Percentiles rank a stretch among this genome's conserved stretches.
Conservation (phyloP, 2,113 vertebrate species). For the Phyllostomus discolor region DNA sequence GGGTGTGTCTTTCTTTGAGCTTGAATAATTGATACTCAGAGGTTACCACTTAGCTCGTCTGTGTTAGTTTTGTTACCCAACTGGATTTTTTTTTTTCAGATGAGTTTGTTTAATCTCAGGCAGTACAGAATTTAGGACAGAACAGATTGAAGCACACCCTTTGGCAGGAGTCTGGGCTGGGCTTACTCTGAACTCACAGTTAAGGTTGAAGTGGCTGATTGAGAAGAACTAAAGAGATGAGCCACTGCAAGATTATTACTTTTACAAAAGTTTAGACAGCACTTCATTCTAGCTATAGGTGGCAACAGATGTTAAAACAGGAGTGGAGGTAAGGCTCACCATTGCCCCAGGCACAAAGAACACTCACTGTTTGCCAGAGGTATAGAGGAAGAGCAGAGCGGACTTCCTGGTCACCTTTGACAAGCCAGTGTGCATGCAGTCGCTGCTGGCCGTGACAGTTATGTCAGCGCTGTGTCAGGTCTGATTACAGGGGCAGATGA, state of each 20-base stretch:
- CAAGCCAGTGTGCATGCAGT: too few species aligned
- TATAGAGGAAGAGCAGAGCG: background rate
- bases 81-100: background rate
- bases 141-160: background rate
- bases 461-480: background rate
- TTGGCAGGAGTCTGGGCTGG: background rate
- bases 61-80: background rate
- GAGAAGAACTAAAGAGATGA: background rate
- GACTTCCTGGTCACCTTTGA: background rate
- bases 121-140: background rate
- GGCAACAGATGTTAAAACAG: background rate
- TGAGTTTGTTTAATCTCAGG: background rate
- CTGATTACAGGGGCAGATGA: background rate
- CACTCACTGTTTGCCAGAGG: background rate
- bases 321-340: background rate
- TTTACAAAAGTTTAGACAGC: background rate
- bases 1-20: background rate
- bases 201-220: background rate
- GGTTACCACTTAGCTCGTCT: background rate
- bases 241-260: background rate
- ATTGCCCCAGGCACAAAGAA: background rate
- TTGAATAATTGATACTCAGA: background rate
- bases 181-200: background rate
- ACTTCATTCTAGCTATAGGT: background rate
- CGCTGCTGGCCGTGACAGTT: background rate